Conservation (phyloP, 2,888 invertebrate species). For the Endomychus coccineus region DNA sequence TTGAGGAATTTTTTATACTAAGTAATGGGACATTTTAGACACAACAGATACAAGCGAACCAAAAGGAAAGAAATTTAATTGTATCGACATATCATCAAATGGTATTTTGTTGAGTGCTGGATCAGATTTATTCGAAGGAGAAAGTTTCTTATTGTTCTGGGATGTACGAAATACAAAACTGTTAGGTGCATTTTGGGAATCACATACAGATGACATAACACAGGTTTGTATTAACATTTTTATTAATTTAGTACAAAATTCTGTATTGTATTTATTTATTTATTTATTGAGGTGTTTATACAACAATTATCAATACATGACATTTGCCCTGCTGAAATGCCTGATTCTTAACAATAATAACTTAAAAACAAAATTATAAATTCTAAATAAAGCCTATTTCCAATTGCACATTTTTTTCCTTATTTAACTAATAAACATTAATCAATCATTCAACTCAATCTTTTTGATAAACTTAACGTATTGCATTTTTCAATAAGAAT, state of each 20-base stretch:
- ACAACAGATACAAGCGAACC: slow-evolving; percentile 32
- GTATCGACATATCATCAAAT: slow-evolving; percentile 68
- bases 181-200: slow-evolving; percentile 76
- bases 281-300: no score
- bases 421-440: no score
- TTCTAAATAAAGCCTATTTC: no score
- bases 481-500: no score
- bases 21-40: slow-evolving; percentile 26
- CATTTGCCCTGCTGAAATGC: no score
- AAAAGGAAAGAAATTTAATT: slow-evolving; percentile 52
- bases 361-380: no score
- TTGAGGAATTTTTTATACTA: slow-evolving; percentile 4
- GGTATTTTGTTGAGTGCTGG: slow-evolving; percentile 68
- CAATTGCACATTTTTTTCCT: no score
- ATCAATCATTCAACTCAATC: no score
- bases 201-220: slow-evolving; percentile 76
- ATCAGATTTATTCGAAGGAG: slow-evolving; percentile 60
- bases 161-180: slow-evolving; percentile 58
- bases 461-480: no score
- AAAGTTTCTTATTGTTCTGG: slow-evolving; percentile 74
- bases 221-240: slow-evolving; percentile 45
- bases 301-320: no score
- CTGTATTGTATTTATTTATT: no score
- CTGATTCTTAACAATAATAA: no score
- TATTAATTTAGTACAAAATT: slow-evolving; percentile 1